phyloP scores from a whole-genome alignment of 2,888 invertebrate genomes.

The Athalia circularis region DNA sequence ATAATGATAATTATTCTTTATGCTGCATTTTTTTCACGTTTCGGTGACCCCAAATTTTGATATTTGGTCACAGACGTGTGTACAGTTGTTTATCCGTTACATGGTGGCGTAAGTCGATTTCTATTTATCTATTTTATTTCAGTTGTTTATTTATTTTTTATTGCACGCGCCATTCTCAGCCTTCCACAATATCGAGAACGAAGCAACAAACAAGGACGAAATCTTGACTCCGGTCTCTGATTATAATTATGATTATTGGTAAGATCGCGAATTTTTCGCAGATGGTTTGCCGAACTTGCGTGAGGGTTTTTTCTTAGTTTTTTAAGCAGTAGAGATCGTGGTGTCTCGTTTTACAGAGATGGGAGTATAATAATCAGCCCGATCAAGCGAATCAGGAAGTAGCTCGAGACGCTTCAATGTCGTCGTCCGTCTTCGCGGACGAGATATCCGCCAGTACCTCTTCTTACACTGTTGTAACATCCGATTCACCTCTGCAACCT shows the following conservation, averaged over 20 bases:
- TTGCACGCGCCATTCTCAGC: too few relatives aligned
- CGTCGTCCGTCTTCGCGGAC: conserved; percentile 35
- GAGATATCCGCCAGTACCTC: conserved; percentile 26
- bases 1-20: too few relatives aligned
- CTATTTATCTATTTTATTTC: too few relatives aligned
- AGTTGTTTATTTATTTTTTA: too few relatives aligned
- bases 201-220: too few relatives aligned
- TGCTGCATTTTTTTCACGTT: too few relatives aligned
- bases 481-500: conserved; percentile 29
- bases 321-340: conserved; percentile 32
- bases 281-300: neutral
- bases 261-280: neutral
- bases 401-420: conserved; percentile 33
- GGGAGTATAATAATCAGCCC: conserved; percentile 47
- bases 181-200: too few relatives aligned
- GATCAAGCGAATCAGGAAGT: conserved; percentile 41
- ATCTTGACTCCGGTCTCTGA: too few relatives aligned
- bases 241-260: neutral
- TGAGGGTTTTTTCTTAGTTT: neutral
- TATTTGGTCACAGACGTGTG: too few relatives aligned
- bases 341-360: conserved; percentile 56
- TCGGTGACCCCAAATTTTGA: too few relatives aligned
- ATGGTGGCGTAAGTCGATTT: too few relatives aligned
- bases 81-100: too few relatives aligned
- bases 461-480: conserved; percentile 29